Base-by-base conservation (phyloP, 1,140 invertebrate species). In the Drosophila sturtevanti region DNA sequence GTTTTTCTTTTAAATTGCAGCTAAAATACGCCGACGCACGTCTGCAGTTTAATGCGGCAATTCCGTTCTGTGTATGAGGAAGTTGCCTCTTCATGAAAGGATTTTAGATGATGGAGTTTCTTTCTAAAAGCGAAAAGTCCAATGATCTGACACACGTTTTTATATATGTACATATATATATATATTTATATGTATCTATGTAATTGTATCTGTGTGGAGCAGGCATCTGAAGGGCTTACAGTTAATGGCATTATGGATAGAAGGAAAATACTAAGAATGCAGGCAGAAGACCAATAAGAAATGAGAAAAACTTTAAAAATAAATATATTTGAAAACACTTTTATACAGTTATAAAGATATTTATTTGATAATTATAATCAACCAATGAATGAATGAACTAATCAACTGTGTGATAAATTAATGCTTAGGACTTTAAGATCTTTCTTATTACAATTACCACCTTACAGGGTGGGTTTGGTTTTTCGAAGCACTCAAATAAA, bases 1-100 rank as follows among this genome's bases (percentile, higher is more conserved):
- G 68, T 77, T 81, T 81, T 81, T 64, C 41, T 70, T 81, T 81
- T 62, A 55, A 81, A 78, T 78, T 81, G 59, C 68, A 63, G 51
- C 62, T 27, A 37, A 68, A 76, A 62, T 80, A 76, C 21, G 62
- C 69, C 22, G 41, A 24, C 62, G 48, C 79, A 81, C 79, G 79
- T 81, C 66, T 78, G 79, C 74, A 66, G 37, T 81, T 74, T 74
- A 64, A 82, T 70, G 74, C 38, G 48, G 64, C 58, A 16, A 60
- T 69, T 64, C 14, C 38, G 21, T 34, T 22, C 16, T 52, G 27
- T 16, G 18, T 34, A 52, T 66, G 35, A 44, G 48, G 35, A 37
- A 55, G 44, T 44, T 69, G 22, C 34, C 44, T 60, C 18, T 11
- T 48, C 51, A 12, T 38, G 22, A 71, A 71, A 61, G 68, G 66